Percentiles rank a stretch among this genome's conserved stretches.
Conservation (phyloP, 2,888 invertebrate genomes). For the Scaptomyza polygonia region DNA sequence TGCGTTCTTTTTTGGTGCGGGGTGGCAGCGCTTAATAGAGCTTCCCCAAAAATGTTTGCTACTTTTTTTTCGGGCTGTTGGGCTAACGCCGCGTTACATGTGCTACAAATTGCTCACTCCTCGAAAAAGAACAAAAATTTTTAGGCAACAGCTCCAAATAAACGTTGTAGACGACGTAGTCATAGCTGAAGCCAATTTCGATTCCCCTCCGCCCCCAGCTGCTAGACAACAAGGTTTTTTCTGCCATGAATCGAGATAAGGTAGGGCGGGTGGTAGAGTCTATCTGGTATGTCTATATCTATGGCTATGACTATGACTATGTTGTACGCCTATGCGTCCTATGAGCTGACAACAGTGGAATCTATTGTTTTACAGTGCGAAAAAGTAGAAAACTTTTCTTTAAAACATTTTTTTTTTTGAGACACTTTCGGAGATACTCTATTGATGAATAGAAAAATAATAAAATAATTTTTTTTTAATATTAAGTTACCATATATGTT, state of each 20-base stretch:
- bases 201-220: conserved; percentile 76
- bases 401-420: too few relatives aligned
- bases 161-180: conserved; percentile 1
- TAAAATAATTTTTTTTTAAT: too few relatives aligned
- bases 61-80: conserved; percentile 23
- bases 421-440: too few relatives aligned
- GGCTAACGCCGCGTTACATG: conserved; percentile 64
- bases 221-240: conserved; percentile 54
- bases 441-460: too few relatives aligned
- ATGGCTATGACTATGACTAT: conserved; percentile 34
- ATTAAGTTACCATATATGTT: too few relatives aligned
- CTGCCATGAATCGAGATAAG: background rate
- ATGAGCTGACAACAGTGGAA: conserved; percentile 51
- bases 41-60: conserved; percentile 68
- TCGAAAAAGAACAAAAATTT: background rate
- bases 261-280: background rate
- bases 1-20: conserved; percentile 5
- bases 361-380: background rate
- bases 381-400: too few relatives aligned
- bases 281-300: conserved; percentile 38
- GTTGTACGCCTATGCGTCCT: conserved; percentile 38
- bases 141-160: conserved; percentile 6
- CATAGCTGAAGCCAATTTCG: conserved; percentile 62
- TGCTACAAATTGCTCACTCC: conserved; percentile 65
- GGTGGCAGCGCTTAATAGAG: conserved; percentile 71